Evolutionary conservation across 2,797 vertebrate species (phyloP).

Genomic region (Spinus olivaceus): DNA sequence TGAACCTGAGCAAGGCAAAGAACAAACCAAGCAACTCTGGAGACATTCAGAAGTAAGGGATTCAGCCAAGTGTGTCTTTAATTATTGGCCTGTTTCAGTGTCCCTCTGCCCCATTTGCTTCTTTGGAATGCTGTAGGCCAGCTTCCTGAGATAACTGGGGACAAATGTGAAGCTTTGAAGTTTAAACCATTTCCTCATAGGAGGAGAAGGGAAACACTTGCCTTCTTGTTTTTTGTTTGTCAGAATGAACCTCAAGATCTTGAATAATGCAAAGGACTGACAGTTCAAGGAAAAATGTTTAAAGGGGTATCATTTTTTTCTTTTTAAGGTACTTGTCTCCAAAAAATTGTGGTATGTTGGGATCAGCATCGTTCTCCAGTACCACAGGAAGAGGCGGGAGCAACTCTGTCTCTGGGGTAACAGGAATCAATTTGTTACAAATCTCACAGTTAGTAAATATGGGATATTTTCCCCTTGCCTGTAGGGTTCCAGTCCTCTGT

Average conservation of each 20-base stretch:
- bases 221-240: background rate
- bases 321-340: slow-evolving; percentile 74
- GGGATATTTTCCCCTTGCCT: background rate
- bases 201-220: background rate
- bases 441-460: background rate
- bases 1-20: slow-evolving; percentile 55
- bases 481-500: background rate
- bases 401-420: slow-evolving; percentile 56
- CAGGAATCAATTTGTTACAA: background rate
- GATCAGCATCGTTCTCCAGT: background rate
- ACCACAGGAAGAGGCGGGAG: background rate
- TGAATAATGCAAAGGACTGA: background rate
- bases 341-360: background rate
- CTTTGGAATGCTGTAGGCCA: background rate
- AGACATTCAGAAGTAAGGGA: slow-evolving; percentile 78
- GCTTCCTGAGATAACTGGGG: background rate
- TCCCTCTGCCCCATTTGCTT: background rate
- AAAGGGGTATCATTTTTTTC: background rate
- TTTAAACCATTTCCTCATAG: background rate
- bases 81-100: background rate
- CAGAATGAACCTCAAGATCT: background rate
- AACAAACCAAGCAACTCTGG: slow-evolving; percentile 51
- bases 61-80: background rate
- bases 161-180: background rate
- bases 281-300: background rate